A percentile compares a stretch with the other conserved stretches of the same genome.
Evolutionary conservation across 2,888 invertebrate species (phyloP).

Genomic region (Papilio protenor): DNA sequence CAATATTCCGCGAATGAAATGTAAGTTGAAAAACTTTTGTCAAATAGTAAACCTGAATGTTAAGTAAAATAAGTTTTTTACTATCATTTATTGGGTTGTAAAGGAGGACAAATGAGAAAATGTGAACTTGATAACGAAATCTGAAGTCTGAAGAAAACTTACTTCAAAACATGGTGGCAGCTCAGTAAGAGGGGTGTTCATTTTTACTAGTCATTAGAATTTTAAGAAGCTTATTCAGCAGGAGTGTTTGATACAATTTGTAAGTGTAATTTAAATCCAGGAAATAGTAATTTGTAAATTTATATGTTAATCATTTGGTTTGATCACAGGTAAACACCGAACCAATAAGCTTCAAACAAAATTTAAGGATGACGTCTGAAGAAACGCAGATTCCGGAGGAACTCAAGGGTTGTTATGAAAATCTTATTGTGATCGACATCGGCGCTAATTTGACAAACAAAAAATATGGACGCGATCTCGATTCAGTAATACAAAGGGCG

Average conservation of each 20-base stretch:
- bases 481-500: constrained; percentile 95
- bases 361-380: constrained; percentile 80
- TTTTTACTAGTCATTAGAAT: constrained; percentile 76
- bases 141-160: constrained; percentile 43
- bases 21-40: neutral
- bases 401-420: constrained; percentile 93
- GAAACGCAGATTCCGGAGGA: constrained; percentile 79
- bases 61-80: neutral
- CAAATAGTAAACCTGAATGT: constrained; percentile 24
- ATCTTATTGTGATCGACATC: constrained; percentile 95
- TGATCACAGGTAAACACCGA: constrained; percentile 78
- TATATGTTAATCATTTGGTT: neutral
- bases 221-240: constrained; percentile 78
- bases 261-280: constrained; percentile 57
- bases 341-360: constrained; percentile 79
- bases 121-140: constrained; percentile 36
- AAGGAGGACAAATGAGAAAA: neutral
- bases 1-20: constrained; percentile 17
- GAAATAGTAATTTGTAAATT: neutral
- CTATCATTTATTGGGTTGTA: constrained; percentile 5
- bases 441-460: constrained; percentile 97
- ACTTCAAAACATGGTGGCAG: constrained; percentile 81
- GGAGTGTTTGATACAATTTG: constrained; percentile 83
- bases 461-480: constrained; percentile 96
- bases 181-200: constrained; percentile 76